phyloP scores from a whole-genome alignment of 2,113 vertebrate species.

The human region GRCh38 chr6:80058501-80059000 shows the following conservation, averaged over 20 bases:
- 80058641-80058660: background rate
- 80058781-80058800: background rate
- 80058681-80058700: background rate
- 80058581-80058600: background rate
- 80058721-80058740: background rate
- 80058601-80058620: background rate
- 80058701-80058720: background rate
- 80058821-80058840: background rate
- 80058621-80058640: background rate
- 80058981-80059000: background rate
- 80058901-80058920: background rate
- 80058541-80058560: background rate
- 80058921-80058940: background rate
- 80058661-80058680: background rate
- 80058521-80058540: background rate
- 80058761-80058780: background rate
- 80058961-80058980: background rate
- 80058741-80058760: background rate
- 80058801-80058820: background rate
- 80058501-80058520: background rate
- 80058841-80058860: background rate
- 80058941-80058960: background rate
- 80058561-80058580: background rate
- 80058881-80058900: background rate
- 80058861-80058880: background rate